These are phyloP conservation scores for Steinernema hermaphroditum DNA, from an alignment of 2,888 invertebrate genomes.

Conservation along the genomic window DNA sequence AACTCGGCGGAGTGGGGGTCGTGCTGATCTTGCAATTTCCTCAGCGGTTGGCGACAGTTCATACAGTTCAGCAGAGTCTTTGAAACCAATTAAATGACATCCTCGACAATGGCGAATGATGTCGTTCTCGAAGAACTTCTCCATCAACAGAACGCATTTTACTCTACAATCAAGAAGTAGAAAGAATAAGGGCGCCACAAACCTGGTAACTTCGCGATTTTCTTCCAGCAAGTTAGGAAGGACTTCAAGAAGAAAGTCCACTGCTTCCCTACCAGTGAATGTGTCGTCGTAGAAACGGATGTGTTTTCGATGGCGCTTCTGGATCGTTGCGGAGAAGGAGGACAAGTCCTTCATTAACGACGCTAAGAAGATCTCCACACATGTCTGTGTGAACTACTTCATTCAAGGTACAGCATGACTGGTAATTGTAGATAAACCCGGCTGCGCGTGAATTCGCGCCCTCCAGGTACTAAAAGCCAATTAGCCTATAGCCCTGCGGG, in stretches of 20 bases:
- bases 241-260: too few species aligned
- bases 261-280: too few species aligned
- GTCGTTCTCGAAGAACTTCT: constrained; percentile 25
- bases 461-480: too few species aligned
- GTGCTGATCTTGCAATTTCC: not conserved
- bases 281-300: too few species aligned
- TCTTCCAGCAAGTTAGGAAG: too few species aligned
- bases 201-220: too few species aligned
- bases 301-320: too few species aligned
- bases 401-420: constrained; percentile 47
- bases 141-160: constrained; percentile 5
- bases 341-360: constrained; percentile 63
- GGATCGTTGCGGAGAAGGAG: constrained; percentile 48
- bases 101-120: not conserved
- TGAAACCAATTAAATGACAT: not conserved
- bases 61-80: not conserved
- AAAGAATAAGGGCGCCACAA: too few species aligned
- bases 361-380: constrained; percentile 57
- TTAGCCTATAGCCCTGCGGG: too few species aligned
- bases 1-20: not conserved
- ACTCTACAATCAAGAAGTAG: not conserved
- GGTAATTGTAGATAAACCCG: not conserved
- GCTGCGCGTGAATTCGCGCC: too few species aligned
- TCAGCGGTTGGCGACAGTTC: constrained; percentile 17
- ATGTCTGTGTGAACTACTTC: constrained; percentile 62